Evolutionary conservation across 2,113 vertebrate genomes (phyloP), one percentile per base, ranked within the genome.

Genomic region (Rhea pennata): DNA sequence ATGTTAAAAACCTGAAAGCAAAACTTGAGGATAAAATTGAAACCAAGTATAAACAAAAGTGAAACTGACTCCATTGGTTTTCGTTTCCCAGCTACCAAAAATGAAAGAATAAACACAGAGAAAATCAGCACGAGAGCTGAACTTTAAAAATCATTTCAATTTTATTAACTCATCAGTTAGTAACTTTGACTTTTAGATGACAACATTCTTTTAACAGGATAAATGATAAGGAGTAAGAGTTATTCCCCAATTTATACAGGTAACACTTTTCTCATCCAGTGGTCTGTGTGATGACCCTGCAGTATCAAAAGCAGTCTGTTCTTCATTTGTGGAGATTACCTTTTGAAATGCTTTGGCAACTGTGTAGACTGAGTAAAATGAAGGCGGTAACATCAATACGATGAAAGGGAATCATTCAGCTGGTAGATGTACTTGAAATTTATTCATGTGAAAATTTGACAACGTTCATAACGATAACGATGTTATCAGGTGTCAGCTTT

Each of bases 41-140:
- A 96, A 97, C 92, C 89, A 89, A 94, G 79, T 87, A 87, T 70
- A 96, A 97, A 92, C 87, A 97, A 96, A 97, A 97, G 96, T 91
- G 96, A 97, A 97, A 96, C 95, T 0, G 1, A 65, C 56, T 96
- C 89, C 67, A 15, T 94, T 51, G 84, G 21, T 95, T 96, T 96
- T 95, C 24, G 36, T 96, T 95, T 96, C 54, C 95, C 91, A 95
- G 19, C 59, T 91, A 95, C 93, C 94, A 91, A 89, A 92, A 92
- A 93, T 93, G 94, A 95, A 93, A 96, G 93, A 95, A 80, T 82
- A 86, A 95, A 87, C 77, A 86, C 21, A 71, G 71, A 87, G 31
- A 51, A 74, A 86, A 87, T 87, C 64, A 59, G 9, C 20, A n/a
- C 2, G 39, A 88, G 59, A 86, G n/a, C n/a, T 64, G 31, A 67